Evolutionary conservation across 2,888 invertebrate species (phyloP), one percentile per base, ranked within the genome.

Genomic region (Frankliniella intonsa): DNA sequence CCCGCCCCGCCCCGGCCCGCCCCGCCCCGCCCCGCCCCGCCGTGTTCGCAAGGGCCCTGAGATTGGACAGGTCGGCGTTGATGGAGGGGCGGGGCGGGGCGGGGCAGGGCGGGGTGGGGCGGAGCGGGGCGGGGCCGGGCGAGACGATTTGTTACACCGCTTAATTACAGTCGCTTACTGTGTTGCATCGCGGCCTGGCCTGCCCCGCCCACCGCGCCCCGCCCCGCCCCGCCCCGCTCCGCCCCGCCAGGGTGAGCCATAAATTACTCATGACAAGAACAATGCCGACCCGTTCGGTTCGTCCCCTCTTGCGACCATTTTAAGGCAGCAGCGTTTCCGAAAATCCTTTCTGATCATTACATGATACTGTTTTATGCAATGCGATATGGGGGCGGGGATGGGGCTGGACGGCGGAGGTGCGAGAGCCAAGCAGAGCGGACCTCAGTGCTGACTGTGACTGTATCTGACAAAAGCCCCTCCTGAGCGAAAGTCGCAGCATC

Each of bases 291-390:
- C 9, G 51, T 11, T 12, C 51, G 51, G 51, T 51, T n/a, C n/a
- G n/a, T n/a, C n/a, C n/a, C n/a, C n/a, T n/a, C n/a, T n/a, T n/a
- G n/a, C n/a, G n/a, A n/a, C n/a, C n/a, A n/a, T n/a, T n/a, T n/a
- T n/a, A n/a, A 11, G 55, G 55, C 2, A 11, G 55, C 14, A 55
- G 69, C 69, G 9, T 10, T 69, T 69, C 22, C 69, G 69, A 69
- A 69, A 69, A 69, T 69, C 3, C 69, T 9, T 69, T 69, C n/a
- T n/a, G n/a, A n/a, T n/a, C n/a, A 69, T 69, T 76, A 25, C 69
- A 76, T 76, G 69, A 76, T 25, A 25, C 25, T 8, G 69, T 25
- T 76, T 76, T 76, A 76, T 76, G 69, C 69, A 76, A 76, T 76
- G 2, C 69, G 69, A 25, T n/a, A 22, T 55, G 55, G 55, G 17